Conservation (phyloP, 2,888 invertebrate species). For the Drosophila monieri region DNA sequence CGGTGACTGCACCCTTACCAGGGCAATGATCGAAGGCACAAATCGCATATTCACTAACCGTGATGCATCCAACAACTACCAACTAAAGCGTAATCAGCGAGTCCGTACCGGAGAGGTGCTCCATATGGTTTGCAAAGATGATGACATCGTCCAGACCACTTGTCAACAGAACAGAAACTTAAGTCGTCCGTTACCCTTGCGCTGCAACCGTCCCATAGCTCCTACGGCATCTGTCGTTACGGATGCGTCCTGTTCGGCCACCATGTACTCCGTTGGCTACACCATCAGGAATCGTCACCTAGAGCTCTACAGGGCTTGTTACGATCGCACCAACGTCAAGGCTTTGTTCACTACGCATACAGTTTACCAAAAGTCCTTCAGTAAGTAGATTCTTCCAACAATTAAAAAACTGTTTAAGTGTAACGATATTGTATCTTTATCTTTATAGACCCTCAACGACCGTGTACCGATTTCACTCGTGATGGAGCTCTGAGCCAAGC, state of each 20-base stretch:
- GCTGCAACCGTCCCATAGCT: conserved; percentile 14
- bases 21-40: conserved; percentile 43
- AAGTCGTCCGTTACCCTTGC: conserved; percentile 20
- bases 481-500: conserved; percentile 32
- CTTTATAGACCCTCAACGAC: conserved; percentile 14
- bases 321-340: conserved; percentile 15
- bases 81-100: conserved; percentile 11
- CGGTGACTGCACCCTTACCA: conserved; percentile 27
- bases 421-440: background rate
- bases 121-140: conserved; percentile 26
- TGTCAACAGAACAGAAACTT: conserved; percentile 12
- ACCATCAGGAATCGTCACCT: conserved; percentile 9
- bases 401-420: too few relatives aligned
- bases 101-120: conserved; percentile 24
- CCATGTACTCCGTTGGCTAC: conserved; percentile 40
- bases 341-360: conserved; percentile 25
- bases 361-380: conserved; percentile 40
- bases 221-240: conserved; percentile 9
- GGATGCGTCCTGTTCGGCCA: conserved; percentile 32
- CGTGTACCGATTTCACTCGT: conserved; percentile 13
- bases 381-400: conserved; percentile 17
- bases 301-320: conserved; percentile 48
- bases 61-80: conserved; percentile 4
- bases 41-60: conserved; percentile 42
- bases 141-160: conserved; percentile 25